phyloP scores from a whole-genome alignment of 1,140 invertebrate genomes.

The Conus betulinus region DNA sequence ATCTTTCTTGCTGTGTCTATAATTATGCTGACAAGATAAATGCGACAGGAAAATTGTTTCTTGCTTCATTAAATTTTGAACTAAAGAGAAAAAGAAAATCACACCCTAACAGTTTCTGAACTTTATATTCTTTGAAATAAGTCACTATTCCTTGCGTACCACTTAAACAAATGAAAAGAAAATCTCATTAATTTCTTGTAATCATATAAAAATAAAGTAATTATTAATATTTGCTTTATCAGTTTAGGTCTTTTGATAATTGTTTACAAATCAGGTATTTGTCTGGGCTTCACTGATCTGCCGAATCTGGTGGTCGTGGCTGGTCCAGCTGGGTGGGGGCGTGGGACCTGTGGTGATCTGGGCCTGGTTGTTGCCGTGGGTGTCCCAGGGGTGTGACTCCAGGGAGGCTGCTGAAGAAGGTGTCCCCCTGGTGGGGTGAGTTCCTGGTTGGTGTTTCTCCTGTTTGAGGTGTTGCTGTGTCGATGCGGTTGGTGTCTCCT shows the following conservation, averaged over 20 bases:
- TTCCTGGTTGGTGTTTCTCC: too few species aligned
- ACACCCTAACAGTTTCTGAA: too few species aligned
- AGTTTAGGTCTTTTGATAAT: neutral
- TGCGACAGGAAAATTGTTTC: too few species aligned
- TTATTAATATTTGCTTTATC: neutral
- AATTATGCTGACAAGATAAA: too few species aligned
- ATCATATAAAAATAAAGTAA: neutral
- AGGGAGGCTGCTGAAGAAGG: neutral
- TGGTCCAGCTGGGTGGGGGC: neutral
- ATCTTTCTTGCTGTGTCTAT: too few species aligned
- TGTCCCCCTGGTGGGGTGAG: too few species aligned
- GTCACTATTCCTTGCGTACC: neutral
- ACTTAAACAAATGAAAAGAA: neutral
- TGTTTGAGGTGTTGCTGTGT: too few species aligned
- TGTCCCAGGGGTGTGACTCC: too few species aligned
- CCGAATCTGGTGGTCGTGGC: neutral
- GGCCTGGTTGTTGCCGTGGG: neutral
- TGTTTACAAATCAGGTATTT: neutral
- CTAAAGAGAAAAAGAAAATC: neutral
- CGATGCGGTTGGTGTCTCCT: too few species aligned
- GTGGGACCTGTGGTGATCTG: neutral
- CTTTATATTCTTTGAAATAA: neutral
- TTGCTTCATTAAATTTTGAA: neutral
- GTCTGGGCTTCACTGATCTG: slow-evolving; percentile 11
- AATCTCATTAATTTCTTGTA: neutral